Percentiles rank a stretch among this genome's conserved stretches.
These are phyloP conservation scores for Microctenopoma steveboyesi DNA, from an alignment of 2,797 vertebrate species.

Conservation along the genomic window DNA sequence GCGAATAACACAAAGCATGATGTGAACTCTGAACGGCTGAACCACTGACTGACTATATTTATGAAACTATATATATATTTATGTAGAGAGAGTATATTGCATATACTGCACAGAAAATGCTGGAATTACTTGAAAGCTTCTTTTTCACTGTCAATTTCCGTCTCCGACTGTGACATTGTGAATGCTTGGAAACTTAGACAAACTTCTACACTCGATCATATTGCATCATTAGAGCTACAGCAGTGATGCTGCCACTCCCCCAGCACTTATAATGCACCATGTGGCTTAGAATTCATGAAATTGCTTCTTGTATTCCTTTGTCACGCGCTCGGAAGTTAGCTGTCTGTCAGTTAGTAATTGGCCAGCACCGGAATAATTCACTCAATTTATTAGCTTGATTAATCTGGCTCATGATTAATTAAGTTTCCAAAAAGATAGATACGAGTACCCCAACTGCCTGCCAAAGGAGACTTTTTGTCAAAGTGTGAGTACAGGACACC, in stretches of 20 bases:
- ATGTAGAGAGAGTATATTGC: no score
- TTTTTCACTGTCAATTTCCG: background rate
- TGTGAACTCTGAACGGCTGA: background rate
- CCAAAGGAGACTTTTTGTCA: slow-evolving; percentile 15
- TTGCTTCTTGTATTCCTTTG: slow-evolving; percentile 21
- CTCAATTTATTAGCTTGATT: slow-evolving; percentile 53
- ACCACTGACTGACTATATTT: no score
- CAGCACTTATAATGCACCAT: background rate
- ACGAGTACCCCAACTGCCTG: slow-evolving; percentile 4
- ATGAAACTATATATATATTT: no score
- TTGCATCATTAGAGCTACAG: background rate
- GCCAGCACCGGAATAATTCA: slow-evolving; percentile 45
- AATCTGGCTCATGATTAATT: slow-evolving; percentile 46
- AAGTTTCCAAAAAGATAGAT: slow-evolving; percentile 26
- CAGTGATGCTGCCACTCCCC: background rate
- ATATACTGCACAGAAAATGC: background rate
- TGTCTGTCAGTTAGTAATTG: slow-evolving; percentile 53
- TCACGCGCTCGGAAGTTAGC: slow-evolving; percentile 40
- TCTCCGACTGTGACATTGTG: background rate
- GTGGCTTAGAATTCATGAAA: slow-evolving; percentile 21
- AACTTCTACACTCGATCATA: background rate
- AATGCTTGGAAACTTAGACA: background rate
- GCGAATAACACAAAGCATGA: no score
- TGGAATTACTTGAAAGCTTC: background rate
- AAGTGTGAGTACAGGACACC: slow-evolving; percentile 12